Conservation (phyloP, 2,797 vertebrate genomes). For the Synanceia verrucosa region DNA sequence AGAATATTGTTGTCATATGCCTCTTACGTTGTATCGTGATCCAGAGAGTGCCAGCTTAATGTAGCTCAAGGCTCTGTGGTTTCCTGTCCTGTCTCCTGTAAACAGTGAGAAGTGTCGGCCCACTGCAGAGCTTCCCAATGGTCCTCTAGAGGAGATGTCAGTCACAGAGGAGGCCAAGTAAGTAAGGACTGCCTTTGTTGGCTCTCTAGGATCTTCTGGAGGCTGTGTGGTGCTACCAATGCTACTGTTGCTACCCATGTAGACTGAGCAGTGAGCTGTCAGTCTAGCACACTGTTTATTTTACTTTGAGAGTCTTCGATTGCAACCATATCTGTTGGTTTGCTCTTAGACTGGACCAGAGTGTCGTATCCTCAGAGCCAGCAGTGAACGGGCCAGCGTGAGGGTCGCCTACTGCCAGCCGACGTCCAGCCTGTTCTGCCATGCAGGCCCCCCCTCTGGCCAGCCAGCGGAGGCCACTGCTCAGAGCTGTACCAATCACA, state of each 20-base stretch:
- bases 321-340: neutral
- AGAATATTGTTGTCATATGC: too few species aligned
- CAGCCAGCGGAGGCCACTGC: conserved; percentile 76
- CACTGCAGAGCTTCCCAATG: conserved; percentile 71
- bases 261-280: neutral
- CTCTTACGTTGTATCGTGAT: too few species aligned
- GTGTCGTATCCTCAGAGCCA: conserved; percentile 80
- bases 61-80: neutral
- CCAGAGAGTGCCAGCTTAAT: neutral
- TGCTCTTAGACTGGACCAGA: conserved; percentile 84
- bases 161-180: conserved; percentile 80
- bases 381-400: conserved; percentile 93
- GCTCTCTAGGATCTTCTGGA: too few species aligned
- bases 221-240: too few species aligned
- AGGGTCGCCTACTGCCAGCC: conserved; percentile 64
- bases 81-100: neutral
- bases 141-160: conserved; percentile 77
- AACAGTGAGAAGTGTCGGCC: conserved; percentile 67
- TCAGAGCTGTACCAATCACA: conserved; percentile 81
- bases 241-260: neutral
- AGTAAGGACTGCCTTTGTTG: conserved; percentile 41
- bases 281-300: neutral
- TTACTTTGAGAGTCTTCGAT: neutral
- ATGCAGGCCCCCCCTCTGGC: conserved; percentile 75
- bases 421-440: conserved; percentile 81